Conservation (phyloP, 2,888 invertebrate species). For the Melitaea athalia region DNA sequence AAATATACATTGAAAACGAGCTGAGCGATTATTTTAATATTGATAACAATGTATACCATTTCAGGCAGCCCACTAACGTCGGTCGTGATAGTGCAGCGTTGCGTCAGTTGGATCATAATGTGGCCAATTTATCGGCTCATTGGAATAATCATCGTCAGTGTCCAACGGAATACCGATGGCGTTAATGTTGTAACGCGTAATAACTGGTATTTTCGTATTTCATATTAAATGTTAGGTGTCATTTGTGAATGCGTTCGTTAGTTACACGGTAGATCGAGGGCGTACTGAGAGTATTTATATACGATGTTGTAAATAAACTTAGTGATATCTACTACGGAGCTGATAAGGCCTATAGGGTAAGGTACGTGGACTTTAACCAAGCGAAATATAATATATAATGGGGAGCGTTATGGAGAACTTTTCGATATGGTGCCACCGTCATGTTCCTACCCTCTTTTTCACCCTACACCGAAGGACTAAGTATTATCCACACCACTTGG, state of each 20-base stretch:
- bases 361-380: too few relatives aligned
- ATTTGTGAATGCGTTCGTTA: conserved; percentile 4
- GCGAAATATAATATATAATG: too few relatives aligned
- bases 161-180: conserved; percentile 46
- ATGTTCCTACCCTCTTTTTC: too few relatives aligned
- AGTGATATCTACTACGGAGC: too few relatives aligned
- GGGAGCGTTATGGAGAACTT: too few relatives aligned
- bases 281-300: neutral
- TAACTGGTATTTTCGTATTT: conserved; percentile 13
- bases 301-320: neutral
- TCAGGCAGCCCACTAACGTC: conserved; percentile 45
- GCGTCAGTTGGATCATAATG: conserved; percentile 54
- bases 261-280: neutral
- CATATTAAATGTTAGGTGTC: conserved; percentile 8
- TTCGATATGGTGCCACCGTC: too few relatives aligned
- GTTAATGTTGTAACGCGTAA: conserved; percentile 30
- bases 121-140: conserved; percentile 54
- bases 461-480: too few relatives aligned
- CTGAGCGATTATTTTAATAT: conserved; percentile 37
- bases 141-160: conserved; percentile 51
- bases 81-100: conserved; percentile 63
- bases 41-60: conserved; percentile 41
- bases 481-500: too few relatives aligned
- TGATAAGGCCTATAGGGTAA: too few relatives aligned
- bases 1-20: conserved; percentile 19